Conservation (phyloP, 35 echinoderm and acorn worm species). For the Anneissia japonica region DNA sequence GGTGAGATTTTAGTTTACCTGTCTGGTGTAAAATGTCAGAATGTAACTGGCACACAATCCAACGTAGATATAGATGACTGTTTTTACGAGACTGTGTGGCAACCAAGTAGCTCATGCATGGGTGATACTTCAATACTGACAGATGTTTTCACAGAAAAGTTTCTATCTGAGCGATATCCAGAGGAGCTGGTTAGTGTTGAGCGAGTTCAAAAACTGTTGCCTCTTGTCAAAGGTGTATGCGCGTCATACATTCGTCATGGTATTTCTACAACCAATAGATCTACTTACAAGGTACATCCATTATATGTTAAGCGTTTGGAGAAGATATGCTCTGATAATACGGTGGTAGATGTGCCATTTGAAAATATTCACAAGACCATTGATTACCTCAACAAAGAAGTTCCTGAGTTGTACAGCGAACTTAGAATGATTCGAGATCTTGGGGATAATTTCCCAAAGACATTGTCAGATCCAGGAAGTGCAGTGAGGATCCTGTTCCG, state of each 20-base stretch:
- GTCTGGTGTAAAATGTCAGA: constrained; percentile 33
- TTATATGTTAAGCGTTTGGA: constrained; percentile 18
- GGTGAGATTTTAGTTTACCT: constrained; percentile 48
- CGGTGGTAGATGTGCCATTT: constrained; percentile 37
- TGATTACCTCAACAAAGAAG: constrained; percentile 39
- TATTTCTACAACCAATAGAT: constrained; percentile 33
- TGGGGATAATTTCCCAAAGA: constrained; percentile 74
- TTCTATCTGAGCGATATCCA: constrained; percentile 30
- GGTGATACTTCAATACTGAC: constrained; percentile 33
- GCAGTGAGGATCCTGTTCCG: constrained; percentile 70
- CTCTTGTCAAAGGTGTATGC: constrained; percentile 54
- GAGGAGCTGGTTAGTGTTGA: constrained; percentile 49
- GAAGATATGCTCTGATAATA: not conserved
- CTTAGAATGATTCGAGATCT: constrained; percentile 60
- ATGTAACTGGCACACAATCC: constrained; percentile 7
- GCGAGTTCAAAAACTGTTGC: constrained; percentile 45
- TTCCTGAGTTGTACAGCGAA: constrained; percentile 70
- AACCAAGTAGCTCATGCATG: constrained; percentile 35
- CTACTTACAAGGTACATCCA: not conserved
- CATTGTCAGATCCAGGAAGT: constrained; percentile 60
- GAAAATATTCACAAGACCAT: constrained; percentile 55
- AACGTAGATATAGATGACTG: constrained; percentile 45
- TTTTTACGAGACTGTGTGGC: constrained; percentile 54
- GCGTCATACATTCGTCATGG: constrained; percentile 77
- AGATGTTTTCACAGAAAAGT: constrained; percentile 59